Conservation (phyloP, 2,888 invertebrate genomes). For the Ephialtes manifestator region DNA sequence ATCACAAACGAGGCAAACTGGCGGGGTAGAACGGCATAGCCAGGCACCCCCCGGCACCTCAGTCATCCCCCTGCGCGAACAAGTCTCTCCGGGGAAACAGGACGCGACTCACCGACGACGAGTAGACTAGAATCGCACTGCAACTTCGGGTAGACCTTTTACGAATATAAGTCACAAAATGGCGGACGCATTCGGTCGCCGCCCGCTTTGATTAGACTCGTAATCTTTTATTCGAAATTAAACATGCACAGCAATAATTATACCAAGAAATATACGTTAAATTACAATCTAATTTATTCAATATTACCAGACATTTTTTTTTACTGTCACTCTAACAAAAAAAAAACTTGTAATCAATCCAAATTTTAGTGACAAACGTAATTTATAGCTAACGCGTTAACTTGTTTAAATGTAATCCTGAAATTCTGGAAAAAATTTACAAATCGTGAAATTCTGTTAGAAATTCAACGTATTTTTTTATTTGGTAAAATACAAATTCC, state of each 20-base stretch:
- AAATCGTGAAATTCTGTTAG: too few relatives aligned
- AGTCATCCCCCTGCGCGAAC: conserved; percentile 62
- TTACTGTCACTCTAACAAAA: too few relatives aligned
- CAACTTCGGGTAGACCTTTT: conserved; percentile 74
- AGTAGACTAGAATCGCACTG: conserved; percentile 56
- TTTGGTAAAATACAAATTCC: too few relatives aligned
- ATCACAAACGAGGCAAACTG: conserved; percentile 48
- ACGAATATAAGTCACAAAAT: conserved; percentile 78
- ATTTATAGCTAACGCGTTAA: too few relatives aligned
- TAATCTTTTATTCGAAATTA: conserved; percentile 5
- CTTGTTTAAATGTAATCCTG: too few relatives aligned
- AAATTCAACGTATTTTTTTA: too few relatives aligned
- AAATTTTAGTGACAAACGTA: too few relatives aligned
- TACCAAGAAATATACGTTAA: too few relatives aligned
- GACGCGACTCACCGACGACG: conserved; percentile 40
- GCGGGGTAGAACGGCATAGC: conserved; percentile 50
- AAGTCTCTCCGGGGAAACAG: conserved; percentile 53
- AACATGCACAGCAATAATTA: background rate
- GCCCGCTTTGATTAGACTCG: conserved; percentile 39
- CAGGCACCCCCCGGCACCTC: conserved; percentile 37
- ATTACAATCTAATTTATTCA: too few relatives aligned
- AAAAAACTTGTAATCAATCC: too few relatives aligned
- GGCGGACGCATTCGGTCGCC: conserved; percentile 72
- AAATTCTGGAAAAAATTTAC: too few relatives aligned
- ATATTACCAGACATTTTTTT: too few relatives aligned